Evolutionary conservation across 2,797 vertebrate genomes (phyloP).

Genomic region (Oreortyx pictus): DNA sequence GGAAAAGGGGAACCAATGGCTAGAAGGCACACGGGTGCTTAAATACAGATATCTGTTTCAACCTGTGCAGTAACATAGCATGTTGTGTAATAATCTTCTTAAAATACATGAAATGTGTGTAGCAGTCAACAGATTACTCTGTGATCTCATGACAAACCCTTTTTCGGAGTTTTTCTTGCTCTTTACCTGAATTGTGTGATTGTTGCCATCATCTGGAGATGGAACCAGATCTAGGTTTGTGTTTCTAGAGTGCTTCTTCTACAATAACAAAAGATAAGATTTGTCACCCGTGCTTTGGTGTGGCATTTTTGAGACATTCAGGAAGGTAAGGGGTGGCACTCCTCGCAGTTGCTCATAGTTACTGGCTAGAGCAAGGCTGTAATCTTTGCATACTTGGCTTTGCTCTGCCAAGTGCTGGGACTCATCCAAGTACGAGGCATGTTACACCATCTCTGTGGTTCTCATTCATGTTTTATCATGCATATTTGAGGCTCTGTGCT

Average conservation of each 20-base stretch:
- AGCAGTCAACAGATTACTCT: neutral
- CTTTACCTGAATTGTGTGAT: neutral
- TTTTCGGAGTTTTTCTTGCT: neutral
- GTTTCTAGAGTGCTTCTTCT: neutral
- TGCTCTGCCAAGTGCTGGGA: neutral
- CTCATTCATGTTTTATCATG: neutral
- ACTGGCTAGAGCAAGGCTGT: neutral
- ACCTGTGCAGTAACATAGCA: neutral
- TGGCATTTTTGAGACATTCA: neutral
- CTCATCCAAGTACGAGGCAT: neutral
- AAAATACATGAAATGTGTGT: neutral
- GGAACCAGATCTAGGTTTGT: rapidly evolving
- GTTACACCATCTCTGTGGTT: neutral
- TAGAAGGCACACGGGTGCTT: neutral
- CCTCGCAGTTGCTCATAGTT: rapidly evolving
- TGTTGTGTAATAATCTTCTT: neutral
- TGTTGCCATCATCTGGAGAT: neutral
- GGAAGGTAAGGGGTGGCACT: neutral
- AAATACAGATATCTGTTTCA: neutral
- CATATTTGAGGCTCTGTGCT: neutral
- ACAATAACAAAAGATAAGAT: neutral
- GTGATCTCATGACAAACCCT: neutral
- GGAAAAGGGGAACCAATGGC: neutral
- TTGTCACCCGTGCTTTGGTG: neutral
- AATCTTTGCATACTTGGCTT: neutral